phyloP scores from a whole-genome alignment of 2,888 invertebrate species.

The Sclerodermus sp. region DNA sequence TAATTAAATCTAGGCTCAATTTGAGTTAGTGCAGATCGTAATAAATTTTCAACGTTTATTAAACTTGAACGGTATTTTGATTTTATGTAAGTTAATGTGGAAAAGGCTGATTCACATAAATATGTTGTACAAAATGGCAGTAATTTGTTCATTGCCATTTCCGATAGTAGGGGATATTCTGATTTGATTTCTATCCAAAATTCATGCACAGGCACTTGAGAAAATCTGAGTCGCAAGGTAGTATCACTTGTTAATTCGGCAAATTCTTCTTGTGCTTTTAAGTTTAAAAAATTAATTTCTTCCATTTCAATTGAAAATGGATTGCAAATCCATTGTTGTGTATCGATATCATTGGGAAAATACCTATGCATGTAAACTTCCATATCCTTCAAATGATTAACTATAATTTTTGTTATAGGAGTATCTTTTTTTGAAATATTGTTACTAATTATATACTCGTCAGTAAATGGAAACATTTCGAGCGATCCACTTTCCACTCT shows the following conservation, averaged over 20 bases:
- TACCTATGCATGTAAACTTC: not conserved
- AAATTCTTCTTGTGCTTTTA: not conserved
- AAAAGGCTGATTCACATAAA: conserved; percentile 2
- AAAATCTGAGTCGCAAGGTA: not conserved
- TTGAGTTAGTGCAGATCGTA: not conserved
- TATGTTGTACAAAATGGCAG: conserved; percentile 1
- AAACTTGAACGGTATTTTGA: not conserved
- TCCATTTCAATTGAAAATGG: not conserved
- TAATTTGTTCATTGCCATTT: not conserved
- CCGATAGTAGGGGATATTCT: not conserved
- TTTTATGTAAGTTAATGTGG: not conserved
- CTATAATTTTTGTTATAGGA: not conserved
- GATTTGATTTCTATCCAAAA: not conserved
- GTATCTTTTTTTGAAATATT: not conserved
- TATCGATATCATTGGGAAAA: not conserved
- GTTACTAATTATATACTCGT: not conserved
- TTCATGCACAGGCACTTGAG: not conserved
- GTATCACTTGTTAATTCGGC: not conserved
- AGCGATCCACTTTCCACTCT: conserved; percentile 1
- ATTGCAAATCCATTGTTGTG: not conserved
- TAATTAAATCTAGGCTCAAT: not conserved
- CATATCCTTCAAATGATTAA: not conserved
- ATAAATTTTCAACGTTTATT: not conserved
- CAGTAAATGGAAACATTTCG: conserved; percentile 5
- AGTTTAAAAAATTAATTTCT: not conserved